phyloP scores from a whole-genome alignment of 2,797 vertebrate species.

The Morus bassanus region DNA sequence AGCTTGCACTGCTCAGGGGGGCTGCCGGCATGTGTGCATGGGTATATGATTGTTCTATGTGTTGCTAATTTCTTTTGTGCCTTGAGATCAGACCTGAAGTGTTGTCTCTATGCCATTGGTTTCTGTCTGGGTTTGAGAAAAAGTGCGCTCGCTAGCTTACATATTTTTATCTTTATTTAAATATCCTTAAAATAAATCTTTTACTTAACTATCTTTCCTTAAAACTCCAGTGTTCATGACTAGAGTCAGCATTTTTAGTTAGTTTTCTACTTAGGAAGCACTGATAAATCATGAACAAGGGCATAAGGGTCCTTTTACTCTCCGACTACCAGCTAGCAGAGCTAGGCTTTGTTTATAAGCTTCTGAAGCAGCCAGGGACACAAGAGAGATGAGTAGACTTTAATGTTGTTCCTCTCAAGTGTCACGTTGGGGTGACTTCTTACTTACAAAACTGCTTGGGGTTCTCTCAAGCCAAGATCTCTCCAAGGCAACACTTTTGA shows the following conservation, averaged over 20 bases:
- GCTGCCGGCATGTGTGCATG: not conserved
- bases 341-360: conserved; percentile 9
- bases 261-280: conserved; percentile 16
- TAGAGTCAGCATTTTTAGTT: conserved; percentile 42
- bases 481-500: conserved; percentile 48
- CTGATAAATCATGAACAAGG: conserved; percentile 5
- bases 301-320: not conserved
- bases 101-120: not conserved
- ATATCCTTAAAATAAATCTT: not conserved
- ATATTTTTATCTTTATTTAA: not conserved
- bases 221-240: not conserved
- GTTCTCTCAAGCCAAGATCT: conserved; percentile 26
- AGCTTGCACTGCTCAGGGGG: not conserved
- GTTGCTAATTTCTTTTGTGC: not conserved
- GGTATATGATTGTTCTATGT: not conserved
- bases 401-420: conserved; percentile 30
- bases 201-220: not conserved
- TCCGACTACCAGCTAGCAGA: not conserved
- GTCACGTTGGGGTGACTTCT: conserved; percentile 49
- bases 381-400: conserved; percentile 16
- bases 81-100: not conserved
- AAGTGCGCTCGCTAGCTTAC: not conserved
- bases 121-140: not conserved
- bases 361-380: conserved; percentile 43
- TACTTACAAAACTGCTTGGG: conserved; percentile 30